These are phyloP conservation scores for Thymallus thymallus DNA, from an alignment of 2,113 vertebrate species.

Conservation along the genomic window DNA sequence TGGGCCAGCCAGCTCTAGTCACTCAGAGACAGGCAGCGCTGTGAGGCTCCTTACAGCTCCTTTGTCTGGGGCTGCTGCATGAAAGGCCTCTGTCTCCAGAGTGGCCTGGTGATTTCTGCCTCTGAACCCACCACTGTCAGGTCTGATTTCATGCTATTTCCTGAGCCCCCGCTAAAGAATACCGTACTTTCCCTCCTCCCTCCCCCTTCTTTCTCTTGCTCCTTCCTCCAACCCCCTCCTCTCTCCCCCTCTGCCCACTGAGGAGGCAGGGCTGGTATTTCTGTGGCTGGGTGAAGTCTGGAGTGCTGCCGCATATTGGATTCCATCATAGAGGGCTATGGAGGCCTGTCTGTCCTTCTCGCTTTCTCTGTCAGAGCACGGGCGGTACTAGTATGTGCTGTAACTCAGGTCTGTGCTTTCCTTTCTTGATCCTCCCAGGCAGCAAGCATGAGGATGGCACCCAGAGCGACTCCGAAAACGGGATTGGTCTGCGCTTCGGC, in stretches of 20 bases:
- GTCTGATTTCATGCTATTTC: conserved; percentile 27
- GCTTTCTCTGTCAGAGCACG: not conserved
- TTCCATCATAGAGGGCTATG: conserved; percentile 17
- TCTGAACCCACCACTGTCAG: conserved; percentile 25
- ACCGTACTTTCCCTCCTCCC: conserved; percentile 4
- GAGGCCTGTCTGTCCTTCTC: not conserved
- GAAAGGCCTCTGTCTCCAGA: conserved; percentile 49
- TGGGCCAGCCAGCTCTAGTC: conserved; percentile 4
- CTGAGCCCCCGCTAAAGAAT: conserved; percentile 26
- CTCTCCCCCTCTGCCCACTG: conserved; percentile 38
- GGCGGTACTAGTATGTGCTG: no score
- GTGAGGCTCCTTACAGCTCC: conserved; percentile 52
- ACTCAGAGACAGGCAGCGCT: conserved; percentile 13
- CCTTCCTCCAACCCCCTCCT: not conserved
- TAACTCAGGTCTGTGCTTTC: not conserved
- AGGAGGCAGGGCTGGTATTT: conserved; percentile 47
- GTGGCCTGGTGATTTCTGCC: conserved; percentile 22
- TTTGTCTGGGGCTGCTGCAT: conserved; percentile 63
- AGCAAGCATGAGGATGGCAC: conserved; percentile 98
- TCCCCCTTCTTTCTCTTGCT: conserved; percentile 7
- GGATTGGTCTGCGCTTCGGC: conserved; percentile 81
- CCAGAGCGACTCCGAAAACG: conserved; percentile 96
- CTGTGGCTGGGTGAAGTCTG: conserved; percentile 61
- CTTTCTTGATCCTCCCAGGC: conserved; percentile 67
- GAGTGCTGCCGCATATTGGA: conserved; percentile 49